Evolutionary conservation across 2,797 vertebrate species (phyloP).

Genomic region (Lacerta bilineata): DNA sequence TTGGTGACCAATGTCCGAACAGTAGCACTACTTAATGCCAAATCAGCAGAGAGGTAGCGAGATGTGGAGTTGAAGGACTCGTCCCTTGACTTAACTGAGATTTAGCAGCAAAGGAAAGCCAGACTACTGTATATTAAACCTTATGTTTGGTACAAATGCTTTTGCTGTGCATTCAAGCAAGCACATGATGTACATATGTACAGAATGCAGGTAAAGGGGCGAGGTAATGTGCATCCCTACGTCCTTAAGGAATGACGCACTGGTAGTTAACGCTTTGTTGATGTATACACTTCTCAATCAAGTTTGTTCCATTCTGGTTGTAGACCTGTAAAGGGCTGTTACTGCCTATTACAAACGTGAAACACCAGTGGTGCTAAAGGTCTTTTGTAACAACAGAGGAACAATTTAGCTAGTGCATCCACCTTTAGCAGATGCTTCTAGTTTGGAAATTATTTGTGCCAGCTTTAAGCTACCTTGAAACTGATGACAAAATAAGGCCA

Average conservation of each 20-base stretch:
- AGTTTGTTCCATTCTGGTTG: background rate
- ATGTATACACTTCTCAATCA: background rate
- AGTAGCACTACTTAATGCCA: background rate
- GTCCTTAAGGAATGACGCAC: background rate
- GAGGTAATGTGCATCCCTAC: background rate
- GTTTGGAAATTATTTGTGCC: background rate
- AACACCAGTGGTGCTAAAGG: background rate
- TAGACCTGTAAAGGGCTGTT: background rate
- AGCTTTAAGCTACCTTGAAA: background rate
- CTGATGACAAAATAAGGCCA: background rate
- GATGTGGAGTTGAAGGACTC: background rate
- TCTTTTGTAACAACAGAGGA: background rate
- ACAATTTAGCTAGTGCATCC: background rate
- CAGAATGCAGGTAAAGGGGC: background rate
- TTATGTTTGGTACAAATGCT: background rate
- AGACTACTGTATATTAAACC: background rate
- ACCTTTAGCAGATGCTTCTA: background rate
- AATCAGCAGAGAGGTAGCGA: too few species aligned
- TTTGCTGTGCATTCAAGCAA: background rate
- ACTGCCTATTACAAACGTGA: background rate
- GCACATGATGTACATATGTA: background rate
- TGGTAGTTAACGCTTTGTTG: too few species aligned
- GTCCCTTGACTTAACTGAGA: background rate
- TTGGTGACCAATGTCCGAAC: background rate
- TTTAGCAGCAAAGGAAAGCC: background rate